These are phyloP conservation scores for Ibycter americanus DNA, from an alignment of 2,797 vertebrate genomes.

Conservation along the genomic window DNA sequence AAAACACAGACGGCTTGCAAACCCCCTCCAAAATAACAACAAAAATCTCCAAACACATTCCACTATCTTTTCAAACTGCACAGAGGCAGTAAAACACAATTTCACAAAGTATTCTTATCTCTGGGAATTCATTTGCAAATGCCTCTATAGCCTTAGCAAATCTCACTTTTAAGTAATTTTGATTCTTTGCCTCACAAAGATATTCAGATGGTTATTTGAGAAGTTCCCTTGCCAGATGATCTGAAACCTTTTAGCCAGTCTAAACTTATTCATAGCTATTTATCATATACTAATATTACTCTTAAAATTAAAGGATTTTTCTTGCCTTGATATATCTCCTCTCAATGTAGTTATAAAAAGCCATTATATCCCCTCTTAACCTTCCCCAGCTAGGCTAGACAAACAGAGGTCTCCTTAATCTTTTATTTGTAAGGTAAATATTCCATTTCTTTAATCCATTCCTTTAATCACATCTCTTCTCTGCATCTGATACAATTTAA, in stretches of 20 bases:
- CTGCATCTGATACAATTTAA: constrained; percentile 2
- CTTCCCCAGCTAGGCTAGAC: neutral
- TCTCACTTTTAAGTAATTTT: neutral
- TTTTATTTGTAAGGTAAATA: constrained; percentile 10
- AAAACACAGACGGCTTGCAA: neutral
- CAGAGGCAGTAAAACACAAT: neutral
- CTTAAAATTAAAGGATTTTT: neutral
- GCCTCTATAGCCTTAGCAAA: neutral
- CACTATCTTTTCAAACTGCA: neutral
- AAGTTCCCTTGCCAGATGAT: neutral
- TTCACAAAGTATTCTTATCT: neutral
- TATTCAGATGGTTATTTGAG: neutral
- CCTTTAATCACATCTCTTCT: neutral
- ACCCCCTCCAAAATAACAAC: fast-evolving
- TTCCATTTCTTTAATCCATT: neutral
- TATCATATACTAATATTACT: neutral
- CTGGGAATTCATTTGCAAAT: neutral
- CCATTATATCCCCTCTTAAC: neutral
- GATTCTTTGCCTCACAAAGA: neutral
- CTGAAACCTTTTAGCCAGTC: neutral
- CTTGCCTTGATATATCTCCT: neutral
- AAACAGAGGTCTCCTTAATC: constrained; percentile 14
- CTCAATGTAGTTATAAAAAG: neutral
- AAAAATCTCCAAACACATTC: neutral
- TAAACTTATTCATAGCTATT: neutral